Evolutionary conservation across 2,888 invertebrate genomes (phyloP).

Genomic region (Suillia variegata): DNA sequence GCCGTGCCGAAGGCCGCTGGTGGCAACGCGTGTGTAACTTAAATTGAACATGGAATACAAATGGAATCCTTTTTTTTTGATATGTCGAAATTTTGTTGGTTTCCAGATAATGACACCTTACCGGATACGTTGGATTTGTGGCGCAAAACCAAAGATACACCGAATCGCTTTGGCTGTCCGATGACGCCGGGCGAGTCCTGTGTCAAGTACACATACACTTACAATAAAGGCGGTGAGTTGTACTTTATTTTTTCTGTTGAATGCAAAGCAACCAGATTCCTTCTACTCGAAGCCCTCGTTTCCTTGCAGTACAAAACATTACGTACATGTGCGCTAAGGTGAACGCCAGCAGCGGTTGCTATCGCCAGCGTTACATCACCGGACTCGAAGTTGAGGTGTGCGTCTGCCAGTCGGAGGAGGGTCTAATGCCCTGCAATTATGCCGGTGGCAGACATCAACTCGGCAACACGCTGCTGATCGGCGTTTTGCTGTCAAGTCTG

Average conservation of each 20-base stretch:
- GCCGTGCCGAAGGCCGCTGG: slow-evolving; percentile 70
- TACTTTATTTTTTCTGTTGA: too few species aligned
- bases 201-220: slow-evolving; percentile 69
- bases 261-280: neutral
- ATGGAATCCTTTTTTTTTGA: slow-evolving; percentile 3
- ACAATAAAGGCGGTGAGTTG: slow-evolving; percentile 68
- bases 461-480: neutral
- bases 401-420: slow-evolving; percentile 61
- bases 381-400: slow-evolving; percentile 64
- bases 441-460: slow-evolving; percentile 14
- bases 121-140: slow-evolving; percentile 70
- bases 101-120: slow-evolving; percentile 67
- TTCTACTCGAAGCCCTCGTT: neutral
- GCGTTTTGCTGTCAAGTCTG: neutral
- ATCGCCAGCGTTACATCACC: slow-evolving; percentile 62
- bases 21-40: too few species aligned
- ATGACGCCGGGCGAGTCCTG: slow-evolving; percentile 68
- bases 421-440: slow-evolving; percentile 62
- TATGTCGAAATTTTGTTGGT: neutral
- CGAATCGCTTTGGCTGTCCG: slow-evolving; percentile 64
- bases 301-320: slow-evolving; percentile 67
- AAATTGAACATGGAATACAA: slow-evolving; percentile 64
- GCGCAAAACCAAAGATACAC: slow-evolving; percentile 61
- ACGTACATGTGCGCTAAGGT: slow-evolving; percentile 74
- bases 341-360: slow-evolving; percentile 67